Evolutionary conservation across 2,113 vertebrate species (phyloP), one percentile per base, ranked within the genome.

Genomic region (Felis catus): DNA sequence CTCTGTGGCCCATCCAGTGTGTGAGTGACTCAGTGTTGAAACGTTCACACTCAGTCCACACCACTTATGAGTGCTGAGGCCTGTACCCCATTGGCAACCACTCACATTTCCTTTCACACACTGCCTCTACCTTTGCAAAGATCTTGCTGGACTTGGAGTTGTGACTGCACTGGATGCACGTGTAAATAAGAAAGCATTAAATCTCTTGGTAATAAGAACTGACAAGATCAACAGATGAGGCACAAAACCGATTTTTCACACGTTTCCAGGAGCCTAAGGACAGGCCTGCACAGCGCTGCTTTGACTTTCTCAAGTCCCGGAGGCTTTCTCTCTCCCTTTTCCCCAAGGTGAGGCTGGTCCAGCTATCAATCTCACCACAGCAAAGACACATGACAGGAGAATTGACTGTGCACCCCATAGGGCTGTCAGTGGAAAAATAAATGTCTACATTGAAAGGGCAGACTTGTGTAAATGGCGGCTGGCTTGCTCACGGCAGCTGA

Each of bases 401-500:
- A 95, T 12, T 96, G 89, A 90, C 91, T 29, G 0, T 13, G 58
- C 9, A 14, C 25, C 92, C 94, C 92, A 61, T 45, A 87, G 83
- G 83, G 87, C 87, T 73, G 65, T 91, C 96, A 51, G 55, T 94
- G 31, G 33, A 21, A 91, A 93, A 95, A 89, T 51, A 63, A 94
- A 95, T 91, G 81, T 97, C 58, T 76, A 41, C 58, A 70, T 27
- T 7, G 88, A 94, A 93, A 96, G 94, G 97, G 96, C 96, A 92
- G 81, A 14, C 70, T 78, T 41, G 51, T 65, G 68, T 61, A 41
- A 80, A 93, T 41, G 36, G 84, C 13, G 19, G 19, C 80, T 11
- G 48, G 21, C 73, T 58, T 45, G 78, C 85, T 76, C 1, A 9
- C 53, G 6, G 51, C 61, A 16, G 19, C 97, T 81, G 85, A 84